Conservation (phyloP, 1,140 invertebrate genomes). For the Ridgeia piscesae region DNA sequence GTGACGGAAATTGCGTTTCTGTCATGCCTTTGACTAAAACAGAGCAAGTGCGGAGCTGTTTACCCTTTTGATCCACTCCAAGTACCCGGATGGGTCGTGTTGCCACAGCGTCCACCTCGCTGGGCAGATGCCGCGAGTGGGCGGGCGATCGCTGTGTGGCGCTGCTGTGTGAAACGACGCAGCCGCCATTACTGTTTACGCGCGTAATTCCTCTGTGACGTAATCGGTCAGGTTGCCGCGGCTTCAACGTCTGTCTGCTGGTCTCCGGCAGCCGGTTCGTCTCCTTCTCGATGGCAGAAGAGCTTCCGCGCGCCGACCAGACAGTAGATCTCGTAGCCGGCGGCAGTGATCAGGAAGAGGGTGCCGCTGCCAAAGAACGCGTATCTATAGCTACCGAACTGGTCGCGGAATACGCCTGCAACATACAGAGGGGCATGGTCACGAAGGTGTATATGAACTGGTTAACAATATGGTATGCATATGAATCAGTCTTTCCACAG, state of each 20-base stretch:
- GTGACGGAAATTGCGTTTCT: background rate
- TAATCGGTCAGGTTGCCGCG: background rate
- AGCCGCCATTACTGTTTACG: background rate
- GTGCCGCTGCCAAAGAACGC: background rate
- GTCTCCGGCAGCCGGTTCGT: background rate
- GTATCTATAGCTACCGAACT: background rate
- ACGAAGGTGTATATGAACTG: background rate
- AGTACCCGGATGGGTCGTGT: background rate
- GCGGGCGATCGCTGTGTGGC: background rate
- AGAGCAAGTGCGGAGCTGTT: background rate
- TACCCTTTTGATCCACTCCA: background rate
- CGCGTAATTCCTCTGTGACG: background rate
- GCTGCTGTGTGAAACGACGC: background rate
- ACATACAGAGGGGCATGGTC: background rate
- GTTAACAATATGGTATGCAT: no score
- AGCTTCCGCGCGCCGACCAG: background rate
- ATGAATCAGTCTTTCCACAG: no score
- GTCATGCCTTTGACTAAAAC: background rate
- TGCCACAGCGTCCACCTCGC: background rate
- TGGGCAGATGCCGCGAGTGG: background rate
- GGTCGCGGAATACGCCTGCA: background rate
- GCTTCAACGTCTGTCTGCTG: background rate
- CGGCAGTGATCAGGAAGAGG: background rate
- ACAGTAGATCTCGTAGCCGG: background rate
- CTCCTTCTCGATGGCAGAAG: background rate